phyloP scores from a whole-genome alignment of 1,140 invertebrate genomes.

The Drosophila ambigua region DNA sequence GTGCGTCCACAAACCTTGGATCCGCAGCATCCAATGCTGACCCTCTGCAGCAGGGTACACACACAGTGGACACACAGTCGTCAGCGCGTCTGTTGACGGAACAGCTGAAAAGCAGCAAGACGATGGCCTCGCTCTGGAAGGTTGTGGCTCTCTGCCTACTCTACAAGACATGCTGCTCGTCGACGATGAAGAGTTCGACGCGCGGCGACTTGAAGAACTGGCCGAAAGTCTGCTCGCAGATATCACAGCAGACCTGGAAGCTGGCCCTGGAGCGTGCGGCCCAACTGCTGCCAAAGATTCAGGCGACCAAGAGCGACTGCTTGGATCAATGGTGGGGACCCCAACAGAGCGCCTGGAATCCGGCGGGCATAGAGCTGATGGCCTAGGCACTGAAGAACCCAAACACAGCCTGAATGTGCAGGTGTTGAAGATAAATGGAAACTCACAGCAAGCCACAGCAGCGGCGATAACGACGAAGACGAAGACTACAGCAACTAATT shows the following conservation, averaged over 20 bases:
- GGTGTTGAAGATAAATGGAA: conserved; percentile 84
- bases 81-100: conserved; percentile 72
- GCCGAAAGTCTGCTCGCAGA: conserved; percentile 91
- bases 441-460: conserved; percentile 62
- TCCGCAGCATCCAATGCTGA: conserved; percentile 89
- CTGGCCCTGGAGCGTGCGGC: conserved; percentile 86
- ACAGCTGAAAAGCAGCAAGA: conserved; percentile 78
- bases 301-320: conserved; percentile 79
- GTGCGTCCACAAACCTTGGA: conserved; percentile 86
- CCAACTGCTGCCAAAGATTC: conserved; percentile 82
- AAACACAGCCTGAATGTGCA: conserved; percentile 35
- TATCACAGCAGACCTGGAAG: conserved; percentile 90
- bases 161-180: conserved; percentile 90
- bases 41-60: conserved; percentile 93
- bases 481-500: conserved; percentile 50
- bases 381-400: conserved; percentile 48
- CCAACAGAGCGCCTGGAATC: conserved; percentile 92
- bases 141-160: conserved; percentile 90
- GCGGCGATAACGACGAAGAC: not conserved
- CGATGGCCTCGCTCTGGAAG: conserved; percentile 86
- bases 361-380: conserved; percentile 86
- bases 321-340: conserved; percentile 90
- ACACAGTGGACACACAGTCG: conserved; percentile 85
- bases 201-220: conserved; percentile 90
- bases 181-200: conserved; percentile 87